These are phyloP conservation scores for Anolis carolinensis DNA, from an alignment of 2,113 vertebrate genomes.

Conservation along the genomic window DNA sequence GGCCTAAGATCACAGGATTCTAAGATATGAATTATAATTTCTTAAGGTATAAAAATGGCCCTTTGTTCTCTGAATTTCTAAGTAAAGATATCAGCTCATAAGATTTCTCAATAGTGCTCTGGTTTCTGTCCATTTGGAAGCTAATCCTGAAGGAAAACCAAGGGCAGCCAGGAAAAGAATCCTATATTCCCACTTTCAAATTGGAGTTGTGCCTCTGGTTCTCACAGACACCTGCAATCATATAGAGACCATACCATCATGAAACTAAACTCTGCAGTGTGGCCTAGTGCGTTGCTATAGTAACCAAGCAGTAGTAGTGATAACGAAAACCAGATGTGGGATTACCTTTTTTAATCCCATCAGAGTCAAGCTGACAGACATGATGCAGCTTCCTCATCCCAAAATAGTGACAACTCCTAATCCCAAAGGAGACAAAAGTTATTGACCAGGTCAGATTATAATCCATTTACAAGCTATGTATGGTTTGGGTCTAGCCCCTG, in stretches of 20 bases:
- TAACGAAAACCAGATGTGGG: constrained; percentile 37
- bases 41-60: constrained; percentile 31
- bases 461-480: constrained; percentile 29
- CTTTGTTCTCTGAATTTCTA: constrained; percentile 4
- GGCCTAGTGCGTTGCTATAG: background rate
- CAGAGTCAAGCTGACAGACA: constrained; percentile 14
- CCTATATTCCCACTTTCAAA: background rate
- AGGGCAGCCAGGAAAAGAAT: background rate
- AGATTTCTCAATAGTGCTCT: constrained; percentile 5
- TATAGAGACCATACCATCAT: background rate
- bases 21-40: constrained; percentile 25
- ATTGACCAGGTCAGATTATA: background rate
- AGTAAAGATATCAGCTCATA: background rate
- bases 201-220: fast-evolving
- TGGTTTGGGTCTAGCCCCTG: background rate
- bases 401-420: constrained; percentile 13
- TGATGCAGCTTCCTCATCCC: background rate
- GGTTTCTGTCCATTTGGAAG: constrained; percentile 33
- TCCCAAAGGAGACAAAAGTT: background rate
- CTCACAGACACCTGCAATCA: fast-evolving
- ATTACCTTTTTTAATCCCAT: constrained; percentile 18
- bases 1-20: constrained; percentile 4
- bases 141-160: constrained; percentile 22
- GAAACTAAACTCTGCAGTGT: constrained; percentile 27
- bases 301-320: constrained; percentile 20